Conservation (phyloP, 2,797 vertebrate genomes). For the Acanthopagrus latus region DNA sequence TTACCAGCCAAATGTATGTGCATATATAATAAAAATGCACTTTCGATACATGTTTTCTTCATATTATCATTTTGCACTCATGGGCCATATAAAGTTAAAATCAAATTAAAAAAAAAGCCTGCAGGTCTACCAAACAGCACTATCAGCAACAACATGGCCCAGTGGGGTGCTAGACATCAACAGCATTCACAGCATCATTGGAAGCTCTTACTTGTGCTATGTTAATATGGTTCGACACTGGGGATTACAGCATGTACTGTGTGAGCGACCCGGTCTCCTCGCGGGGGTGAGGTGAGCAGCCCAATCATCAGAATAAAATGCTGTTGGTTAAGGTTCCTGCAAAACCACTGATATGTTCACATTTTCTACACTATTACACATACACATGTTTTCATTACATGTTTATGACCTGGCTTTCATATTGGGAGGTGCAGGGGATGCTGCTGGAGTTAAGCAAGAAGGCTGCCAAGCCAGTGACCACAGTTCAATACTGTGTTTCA, state of each 20-base stretch:
- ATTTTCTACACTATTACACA: no score
- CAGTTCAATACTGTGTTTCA: no score
- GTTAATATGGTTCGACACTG: background rate
- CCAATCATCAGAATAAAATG: no score
- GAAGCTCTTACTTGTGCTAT: background rate
- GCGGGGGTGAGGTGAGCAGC: no score
- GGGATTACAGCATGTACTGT: background rate
- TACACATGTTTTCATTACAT: no score
- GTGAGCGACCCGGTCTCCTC: background rate
- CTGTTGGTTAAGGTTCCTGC: no score
- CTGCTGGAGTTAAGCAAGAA: no score
- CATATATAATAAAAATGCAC: background rate
- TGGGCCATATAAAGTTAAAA: background rate
- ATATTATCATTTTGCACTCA: background rate
- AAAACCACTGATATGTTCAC: no score
- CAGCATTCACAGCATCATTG: constrained; percentile 4
- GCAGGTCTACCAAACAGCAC: constrained; percentile 3
- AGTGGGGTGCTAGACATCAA: background rate
- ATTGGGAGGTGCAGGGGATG: no score
- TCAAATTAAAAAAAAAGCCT: background rate
- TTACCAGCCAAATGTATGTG: background rate
- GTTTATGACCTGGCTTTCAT: no score
- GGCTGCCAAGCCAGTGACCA: no score
- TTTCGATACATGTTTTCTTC: background rate
- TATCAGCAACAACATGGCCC: constrained; percentile 1